phyloP scores from a whole-genome alignment of 2,113 vertebrate genomes.

The Catharus bicknelli region DNA sequence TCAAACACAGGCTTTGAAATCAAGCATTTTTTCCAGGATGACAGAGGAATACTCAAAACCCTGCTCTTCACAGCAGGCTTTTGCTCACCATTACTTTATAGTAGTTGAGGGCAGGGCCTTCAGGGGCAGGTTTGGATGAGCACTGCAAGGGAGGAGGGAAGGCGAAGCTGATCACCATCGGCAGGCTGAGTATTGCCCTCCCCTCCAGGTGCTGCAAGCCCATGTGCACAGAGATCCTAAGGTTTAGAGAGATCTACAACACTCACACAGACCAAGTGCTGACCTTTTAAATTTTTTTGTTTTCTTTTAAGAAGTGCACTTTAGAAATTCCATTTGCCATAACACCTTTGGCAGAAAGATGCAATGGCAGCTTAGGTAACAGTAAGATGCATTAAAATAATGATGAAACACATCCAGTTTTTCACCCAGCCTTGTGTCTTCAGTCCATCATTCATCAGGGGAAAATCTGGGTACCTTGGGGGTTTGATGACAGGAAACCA shows the following conservation, averaged over 20 bases:
- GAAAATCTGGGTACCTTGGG: neutral
- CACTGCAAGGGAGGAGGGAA: neutral
- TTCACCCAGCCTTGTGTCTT: neutral
- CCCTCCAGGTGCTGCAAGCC: neutral
- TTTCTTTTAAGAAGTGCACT: neutral
- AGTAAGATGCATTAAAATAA: neutral
- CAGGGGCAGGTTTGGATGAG: neutral
- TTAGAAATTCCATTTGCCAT: neutral
- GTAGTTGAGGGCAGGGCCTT: neutral
- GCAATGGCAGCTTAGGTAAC: neutral
- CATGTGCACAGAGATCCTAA: neutral
- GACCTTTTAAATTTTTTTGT: neutral
- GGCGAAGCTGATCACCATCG: neutral
- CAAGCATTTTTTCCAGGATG: neutral
- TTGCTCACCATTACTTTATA: neutral
- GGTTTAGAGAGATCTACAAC: neutral
- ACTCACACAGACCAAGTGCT: neutral
- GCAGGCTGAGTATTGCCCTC: neutral
- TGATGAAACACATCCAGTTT: neutral
- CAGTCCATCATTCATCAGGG: neutral
- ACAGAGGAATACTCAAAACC: neutral
- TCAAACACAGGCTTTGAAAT: neutral
- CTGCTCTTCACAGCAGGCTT: neutral
- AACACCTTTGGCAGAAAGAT: neutral
- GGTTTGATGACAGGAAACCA: neutral